Conservation (phyloP, 64 coral and sea anemone genomes). For the Trachythela sp. region DNA sequence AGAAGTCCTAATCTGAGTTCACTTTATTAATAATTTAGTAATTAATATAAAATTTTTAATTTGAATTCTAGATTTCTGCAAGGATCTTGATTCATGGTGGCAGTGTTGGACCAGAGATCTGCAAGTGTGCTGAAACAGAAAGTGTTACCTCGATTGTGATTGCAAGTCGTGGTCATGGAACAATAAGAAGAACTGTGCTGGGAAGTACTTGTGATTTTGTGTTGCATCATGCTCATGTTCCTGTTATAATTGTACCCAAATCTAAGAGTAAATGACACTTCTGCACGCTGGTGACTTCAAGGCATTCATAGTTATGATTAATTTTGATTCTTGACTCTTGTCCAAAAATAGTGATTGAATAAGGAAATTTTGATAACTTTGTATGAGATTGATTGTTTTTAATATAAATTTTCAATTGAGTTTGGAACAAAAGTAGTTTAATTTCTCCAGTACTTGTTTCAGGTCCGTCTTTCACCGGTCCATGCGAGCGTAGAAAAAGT, state of each 20-base stretch:
- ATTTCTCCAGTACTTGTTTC: too few species aligned
- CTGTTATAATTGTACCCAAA: neutral
- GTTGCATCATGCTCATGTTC: neutral
- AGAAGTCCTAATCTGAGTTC: too few species aligned
- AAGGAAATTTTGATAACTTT: too few species aligned
- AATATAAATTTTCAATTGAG: neutral
- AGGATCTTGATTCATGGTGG: conserved; percentile 5
- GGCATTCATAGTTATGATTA: neutral
- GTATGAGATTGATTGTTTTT: neutral
- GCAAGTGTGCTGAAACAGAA: neutral
- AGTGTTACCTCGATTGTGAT: neutral
- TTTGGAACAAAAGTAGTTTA: neutral
- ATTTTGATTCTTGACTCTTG: too few species aligned
- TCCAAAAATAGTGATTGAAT: too few species aligned
- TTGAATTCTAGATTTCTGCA: neutral
- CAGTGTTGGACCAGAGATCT: neutral
- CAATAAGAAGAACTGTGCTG: neutral
- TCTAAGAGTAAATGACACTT: neutral
- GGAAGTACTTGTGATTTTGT: conserved; percentile 14
- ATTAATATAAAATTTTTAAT: too few species aligned
- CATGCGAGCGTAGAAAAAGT: too few species aligned
- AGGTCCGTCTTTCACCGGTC: too few species aligned
- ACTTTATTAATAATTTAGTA: too few species aligned
- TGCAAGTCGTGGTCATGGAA: neutral
- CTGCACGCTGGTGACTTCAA: neutral